Conservation (phyloP, 2,797 vertebrate species). For the Microhierax caerulescens region DNA sequence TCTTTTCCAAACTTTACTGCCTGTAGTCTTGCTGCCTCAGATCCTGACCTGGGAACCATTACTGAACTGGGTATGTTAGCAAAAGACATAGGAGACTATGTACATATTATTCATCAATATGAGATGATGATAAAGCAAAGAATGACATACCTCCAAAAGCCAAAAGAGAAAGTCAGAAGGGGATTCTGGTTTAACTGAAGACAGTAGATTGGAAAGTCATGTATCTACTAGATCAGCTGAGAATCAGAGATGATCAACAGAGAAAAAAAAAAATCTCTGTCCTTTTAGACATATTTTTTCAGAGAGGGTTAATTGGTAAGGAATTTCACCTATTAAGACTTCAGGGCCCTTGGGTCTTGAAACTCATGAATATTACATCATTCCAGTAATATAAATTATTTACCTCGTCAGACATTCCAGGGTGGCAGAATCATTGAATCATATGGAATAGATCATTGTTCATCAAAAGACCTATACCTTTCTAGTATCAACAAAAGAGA, state of each 20-base stretch:
- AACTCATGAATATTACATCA: neutral
- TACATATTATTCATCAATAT: fast-evolving
- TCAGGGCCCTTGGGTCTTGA: neutral
- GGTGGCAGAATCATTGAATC: neutral
- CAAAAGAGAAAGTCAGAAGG: neutral
- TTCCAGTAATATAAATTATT: neutral
- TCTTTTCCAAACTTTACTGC: neutral
- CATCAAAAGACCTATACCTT: neutral
- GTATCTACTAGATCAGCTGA: neutral
- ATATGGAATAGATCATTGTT: neutral
- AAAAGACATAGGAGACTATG: neutral
- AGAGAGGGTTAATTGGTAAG: neutral
- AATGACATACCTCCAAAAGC: neutral
- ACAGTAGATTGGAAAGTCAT: neutral
- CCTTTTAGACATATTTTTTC: neutral
- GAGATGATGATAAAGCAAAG: neutral
- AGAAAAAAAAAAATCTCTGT: neutral
- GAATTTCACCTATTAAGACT: neutral
- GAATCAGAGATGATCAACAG: neutral
- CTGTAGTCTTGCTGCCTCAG: neutral
- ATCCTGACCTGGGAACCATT: neutral
- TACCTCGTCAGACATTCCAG: neutral
- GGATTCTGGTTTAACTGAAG: neutral
- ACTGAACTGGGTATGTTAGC: neutral
- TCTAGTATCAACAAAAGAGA: neutral